phyloP scores from a whole-genome alignment of 2,888 invertebrate species.

The Meganola albula region DNA sequence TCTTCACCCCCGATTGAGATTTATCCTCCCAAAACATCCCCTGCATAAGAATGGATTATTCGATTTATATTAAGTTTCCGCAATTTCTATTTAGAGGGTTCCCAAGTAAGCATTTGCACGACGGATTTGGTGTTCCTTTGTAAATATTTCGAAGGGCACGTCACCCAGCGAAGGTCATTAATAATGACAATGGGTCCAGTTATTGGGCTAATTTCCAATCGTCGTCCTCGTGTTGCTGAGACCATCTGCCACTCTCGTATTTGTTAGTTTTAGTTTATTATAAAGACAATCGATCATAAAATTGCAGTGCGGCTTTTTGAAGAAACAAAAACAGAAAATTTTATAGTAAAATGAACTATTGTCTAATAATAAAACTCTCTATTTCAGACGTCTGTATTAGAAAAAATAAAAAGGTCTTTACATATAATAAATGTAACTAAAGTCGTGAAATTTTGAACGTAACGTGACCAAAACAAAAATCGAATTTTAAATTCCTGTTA shows the following conservation, averaged over 20 bases:
- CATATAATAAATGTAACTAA: too few species aligned
- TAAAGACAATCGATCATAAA: too few species aligned
- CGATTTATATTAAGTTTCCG: conserved; percentile 77
- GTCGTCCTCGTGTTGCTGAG: conserved; percentile 23
- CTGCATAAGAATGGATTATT: conserved; percentile 68
- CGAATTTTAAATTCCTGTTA: conserved; percentile 50
- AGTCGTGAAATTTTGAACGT: too few species aligned
- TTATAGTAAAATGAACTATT: too few species aligned
- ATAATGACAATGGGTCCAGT: conserved; percentile 63
- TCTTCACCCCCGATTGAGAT: conserved; percentile 71
- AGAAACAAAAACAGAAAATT: too few species aligned
- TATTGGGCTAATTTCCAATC: conserved; percentile 50
- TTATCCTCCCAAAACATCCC: conserved; percentile 71
- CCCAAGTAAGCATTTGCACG: conserved; percentile 54
- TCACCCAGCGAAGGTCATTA: conserved; percentile 52
- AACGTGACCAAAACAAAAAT: conserved; percentile 48
- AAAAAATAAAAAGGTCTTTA: too few species aligned
- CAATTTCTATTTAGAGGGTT: conserved; percentile 70
- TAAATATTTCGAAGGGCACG: conserved; percentile 63
- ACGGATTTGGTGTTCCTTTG: conserved; percentile 54
- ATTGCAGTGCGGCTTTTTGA: too few species aligned
- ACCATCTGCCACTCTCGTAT: conserved; percentile 55
- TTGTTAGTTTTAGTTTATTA: conserved; percentile 24
- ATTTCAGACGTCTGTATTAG: too few species aligned
- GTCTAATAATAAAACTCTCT: too few species aligned